These are phyloP conservation scores for Pseudorhiza aurosa DNA, from an alignment of 30 jellyfish, hydroid and myxozoan genomes.

Conservation along the genomic window DNA sequence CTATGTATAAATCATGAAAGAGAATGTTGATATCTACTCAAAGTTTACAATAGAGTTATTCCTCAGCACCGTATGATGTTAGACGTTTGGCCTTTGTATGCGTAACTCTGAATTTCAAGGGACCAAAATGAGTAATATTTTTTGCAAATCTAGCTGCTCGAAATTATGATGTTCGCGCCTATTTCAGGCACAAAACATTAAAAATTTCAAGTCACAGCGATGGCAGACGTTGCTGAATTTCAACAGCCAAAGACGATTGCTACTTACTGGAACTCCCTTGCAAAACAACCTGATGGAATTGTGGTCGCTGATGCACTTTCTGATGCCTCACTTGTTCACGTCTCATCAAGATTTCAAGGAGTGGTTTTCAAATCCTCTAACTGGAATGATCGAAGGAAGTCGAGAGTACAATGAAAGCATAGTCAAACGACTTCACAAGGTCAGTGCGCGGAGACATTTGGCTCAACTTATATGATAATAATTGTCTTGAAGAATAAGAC, in stretches of 20 bases:
- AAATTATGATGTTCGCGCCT: not conserved
- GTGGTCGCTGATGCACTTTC: constrained; percentile 98
- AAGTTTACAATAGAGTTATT: too few species aligned
- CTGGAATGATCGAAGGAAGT: constrained; percentile 99
- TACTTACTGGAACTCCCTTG: constrained; percentile 97
- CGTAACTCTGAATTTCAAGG: too few species aligned
- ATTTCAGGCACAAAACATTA: constrained; percentile 94
- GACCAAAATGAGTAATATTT: too few species aligned
- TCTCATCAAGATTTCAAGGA: constrained; percentile 98
- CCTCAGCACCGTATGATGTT: too few species aligned
- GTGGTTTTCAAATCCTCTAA: constrained; percentile 97
- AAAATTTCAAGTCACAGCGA: constrained; percentile 96
- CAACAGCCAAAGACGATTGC: constrained; percentile 94
- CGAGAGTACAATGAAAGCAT: constrained; percentile 92
- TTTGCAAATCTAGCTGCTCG: too few species aligned
- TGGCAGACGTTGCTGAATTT: constrained; percentile 95
- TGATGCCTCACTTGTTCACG: constrained; percentile 93
- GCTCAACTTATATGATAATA: too few species aligned
- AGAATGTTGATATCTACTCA: too few species aligned
- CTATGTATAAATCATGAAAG: too few species aligned
- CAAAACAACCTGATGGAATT: constrained; percentile 96
- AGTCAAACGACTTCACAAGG: constrained; percentile 90
- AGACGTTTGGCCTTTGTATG: too few species aligned
- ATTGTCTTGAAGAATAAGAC: too few species aligned
- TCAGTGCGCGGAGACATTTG: too few species aligned